phyloP scores from a whole-genome alignment of 2,797 vertebrate genomes.

The Enteromius anoplus region DNA sequence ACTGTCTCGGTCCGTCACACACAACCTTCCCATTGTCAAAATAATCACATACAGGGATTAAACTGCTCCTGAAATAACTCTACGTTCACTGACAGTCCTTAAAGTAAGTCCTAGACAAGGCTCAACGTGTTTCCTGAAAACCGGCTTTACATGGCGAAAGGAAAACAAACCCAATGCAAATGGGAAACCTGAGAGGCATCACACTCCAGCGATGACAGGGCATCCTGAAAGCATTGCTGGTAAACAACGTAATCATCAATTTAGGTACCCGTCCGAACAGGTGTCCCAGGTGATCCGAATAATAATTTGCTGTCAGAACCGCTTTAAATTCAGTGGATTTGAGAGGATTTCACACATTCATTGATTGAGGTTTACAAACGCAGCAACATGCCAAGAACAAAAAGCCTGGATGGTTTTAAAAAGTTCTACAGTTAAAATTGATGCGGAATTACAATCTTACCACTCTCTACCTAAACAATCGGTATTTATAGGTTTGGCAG shows the following conservation, averaged over 20 bases:
- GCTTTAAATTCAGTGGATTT: background rate
- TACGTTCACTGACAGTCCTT: constrained; percentile 6
- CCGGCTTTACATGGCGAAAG: background rate
- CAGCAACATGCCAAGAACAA: background rate
- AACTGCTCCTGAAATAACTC: constrained; percentile 23
- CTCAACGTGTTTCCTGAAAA: constrained; percentile 21
- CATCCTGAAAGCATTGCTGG: constrained; percentile 18
- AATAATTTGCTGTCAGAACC: background rate
- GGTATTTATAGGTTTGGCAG: constrained; percentile 42
- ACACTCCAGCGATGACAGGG: background rate
- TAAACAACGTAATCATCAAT: constrained; percentile 4
- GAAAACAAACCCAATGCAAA: constrained; percentile 7
- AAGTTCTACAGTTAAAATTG: constrained; percentile 1
- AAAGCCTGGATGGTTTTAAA: background rate
- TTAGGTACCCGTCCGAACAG: background rate
- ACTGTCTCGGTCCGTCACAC: constrained; percentile 27
- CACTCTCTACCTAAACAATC: background rate
- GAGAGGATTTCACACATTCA: background rate
- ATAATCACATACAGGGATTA: constrained; percentile 27
- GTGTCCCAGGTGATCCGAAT: background rate
- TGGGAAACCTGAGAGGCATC: constrained; percentile 2
- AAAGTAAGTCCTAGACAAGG: constrained; percentile 26
- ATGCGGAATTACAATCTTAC: constrained; percentile 12
- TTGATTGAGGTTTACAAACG: constrained; percentile 15
- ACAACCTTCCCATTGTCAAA: constrained; percentile 2